Percentiles rank a stretch among this genome's conserved stretches.
Evolutionary conservation across 2,888 invertebrate genomes (phyloP).

Genomic region (Aethes cnicana): DNA sequence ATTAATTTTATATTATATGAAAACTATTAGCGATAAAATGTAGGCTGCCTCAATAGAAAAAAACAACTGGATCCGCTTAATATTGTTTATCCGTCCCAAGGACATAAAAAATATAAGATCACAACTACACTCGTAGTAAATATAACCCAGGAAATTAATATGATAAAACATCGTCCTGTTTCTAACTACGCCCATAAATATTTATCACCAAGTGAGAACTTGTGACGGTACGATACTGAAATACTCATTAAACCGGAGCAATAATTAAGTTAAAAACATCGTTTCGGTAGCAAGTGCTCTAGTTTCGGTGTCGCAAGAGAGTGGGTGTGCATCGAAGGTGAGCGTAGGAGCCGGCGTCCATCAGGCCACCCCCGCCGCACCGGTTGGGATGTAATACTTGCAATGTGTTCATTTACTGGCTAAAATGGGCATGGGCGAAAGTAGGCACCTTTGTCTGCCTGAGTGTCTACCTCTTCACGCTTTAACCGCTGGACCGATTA

Average conservation of each 20-base stretch:
- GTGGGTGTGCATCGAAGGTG: constrained; percentile 66
- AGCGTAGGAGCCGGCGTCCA: constrained; percentile 70
- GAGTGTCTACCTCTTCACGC: too few relatives aligned
- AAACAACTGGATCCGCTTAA: constrained; percentile 2
- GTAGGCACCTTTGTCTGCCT: too few relatives aligned
- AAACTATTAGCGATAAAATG: constrained; percentile 48
- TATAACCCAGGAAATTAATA: too few relatives aligned
- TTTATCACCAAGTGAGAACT: constrained; percentile 19
- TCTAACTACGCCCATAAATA: constrained; percentile 19
- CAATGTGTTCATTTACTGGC: constrained; percentile 5
- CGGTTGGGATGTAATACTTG: constrained; percentile 33
- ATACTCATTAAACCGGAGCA: constrained; percentile 51
- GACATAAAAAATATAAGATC: constrained; percentile 7
- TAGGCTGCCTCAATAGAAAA: too few relatives aligned
- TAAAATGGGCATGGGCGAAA: too few relatives aligned
- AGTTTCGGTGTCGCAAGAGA: constrained; percentile 69
- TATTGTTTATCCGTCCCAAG: constrained; percentile 1
- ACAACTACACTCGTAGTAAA: background rate
- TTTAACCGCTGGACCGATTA: too few relatives aligned
- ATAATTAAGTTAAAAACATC: constrained; percentile 62
- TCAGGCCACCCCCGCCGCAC: constrained; percentile 60
- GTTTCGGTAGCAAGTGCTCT: constrained; percentile 65
- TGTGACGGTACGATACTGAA: constrained; percentile 33
- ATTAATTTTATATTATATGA: constrained; percentile 64
- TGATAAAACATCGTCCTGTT: constrained; percentile 3